Base-by-base conservation (phyloP, 2,797 vertebrate genomes). In the Discoglossus pictus region DNA sequence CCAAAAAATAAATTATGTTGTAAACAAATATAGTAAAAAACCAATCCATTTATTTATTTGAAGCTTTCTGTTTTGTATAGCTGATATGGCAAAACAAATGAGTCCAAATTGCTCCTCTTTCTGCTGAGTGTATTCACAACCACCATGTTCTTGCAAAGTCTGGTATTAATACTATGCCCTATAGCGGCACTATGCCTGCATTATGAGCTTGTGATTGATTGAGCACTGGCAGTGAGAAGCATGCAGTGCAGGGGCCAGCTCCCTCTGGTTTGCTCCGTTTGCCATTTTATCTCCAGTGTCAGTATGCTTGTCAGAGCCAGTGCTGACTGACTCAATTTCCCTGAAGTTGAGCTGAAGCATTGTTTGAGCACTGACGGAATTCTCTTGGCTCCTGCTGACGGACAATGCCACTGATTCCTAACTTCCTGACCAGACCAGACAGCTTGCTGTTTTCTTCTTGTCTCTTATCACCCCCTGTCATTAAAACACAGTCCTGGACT, bases 371-470 rank as follows among this genome's bases (percentile, higher is more conserved):
- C 80, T 79, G 81, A 86, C 74, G 23, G 79, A 84, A 65, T 78
- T 82, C 79, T 81, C 82, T 84, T 79, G 83, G 84, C 83, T 85
- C 76, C 81, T 68, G 71, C 77, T 87, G 85, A 92, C 76, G 85
- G 91, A 92, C 90, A 88, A 85, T 88, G 74, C 86, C 80, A 68
- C 87, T 83, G 86, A 92, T 87, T 87, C 80, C 83, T 73, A 2
- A 76, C 87, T 96, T 98, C 94, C 93, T 95, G 92, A 88, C 71
- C 87, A 93, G 92, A 92, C 89, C 86, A 91, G 89, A 90, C 88
- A 78, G 87, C 83, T 83, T 75, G 68, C 86, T 88, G 86, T 87
- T 92, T 86, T 84, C 88, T 86, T 79, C 86, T 50, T 27, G 71
- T 83, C 87, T 86, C 90, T 93, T 95, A 92, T 92, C 92, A 75